Evolutionary conservation across 1,140 invertebrate species (phyloP).

Genomic region (Marisa cornuarietis): DNA sequence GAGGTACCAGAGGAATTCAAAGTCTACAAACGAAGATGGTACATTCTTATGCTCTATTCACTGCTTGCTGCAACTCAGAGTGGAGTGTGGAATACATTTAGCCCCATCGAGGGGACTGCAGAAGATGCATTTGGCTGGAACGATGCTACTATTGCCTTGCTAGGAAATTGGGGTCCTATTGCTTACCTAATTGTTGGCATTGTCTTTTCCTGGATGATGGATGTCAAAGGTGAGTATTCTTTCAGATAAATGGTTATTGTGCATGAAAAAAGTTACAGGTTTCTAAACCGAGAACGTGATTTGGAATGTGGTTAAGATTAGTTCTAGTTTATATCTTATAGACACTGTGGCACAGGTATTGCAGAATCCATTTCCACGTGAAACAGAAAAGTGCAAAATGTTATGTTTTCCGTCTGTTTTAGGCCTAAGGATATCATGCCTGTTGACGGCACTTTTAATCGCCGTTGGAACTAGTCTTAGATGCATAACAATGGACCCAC

Average conservation of each 20-base stretch:
- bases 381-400: background rate
- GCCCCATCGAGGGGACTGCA: slow-evolving; percentile 65
- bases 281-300: no score
- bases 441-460: slow-evolving; percentile 2
- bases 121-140: slow-evolving; percentile 66
- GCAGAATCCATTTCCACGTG: background rate
- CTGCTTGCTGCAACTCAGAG: slow-evolving; percentile 26
- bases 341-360: no score
- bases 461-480: slow-evolving; percentile 38
- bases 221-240: slow-evolving; percentile 42
- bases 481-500: slow-evolving; percentile 43
- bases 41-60: slow-evolving; percentile 31
- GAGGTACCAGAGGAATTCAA: background rate
- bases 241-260: no score
- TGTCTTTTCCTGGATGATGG: slow-evolving; percentile 66
- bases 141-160: slow-evolving; percentile 64
- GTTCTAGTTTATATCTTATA: background rate
- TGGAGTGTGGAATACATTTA: slow-evolving; percentile 68
- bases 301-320: no score
- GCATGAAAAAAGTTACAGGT: no score
- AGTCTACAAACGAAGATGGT: slow-evolving; percentile 42
- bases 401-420: background rate
- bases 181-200: slow-evolving; percentile 65
- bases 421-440: slow-evolving; percentile 23
- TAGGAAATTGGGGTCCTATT: slow-evolving; percentile 70